A percentile compares a stretch with the other conserved stretches of the same genome.
phyloP scores from a whole-genome alignment of 2,113 vertebrate species.

The Cnemophilus loriae region DNA sequence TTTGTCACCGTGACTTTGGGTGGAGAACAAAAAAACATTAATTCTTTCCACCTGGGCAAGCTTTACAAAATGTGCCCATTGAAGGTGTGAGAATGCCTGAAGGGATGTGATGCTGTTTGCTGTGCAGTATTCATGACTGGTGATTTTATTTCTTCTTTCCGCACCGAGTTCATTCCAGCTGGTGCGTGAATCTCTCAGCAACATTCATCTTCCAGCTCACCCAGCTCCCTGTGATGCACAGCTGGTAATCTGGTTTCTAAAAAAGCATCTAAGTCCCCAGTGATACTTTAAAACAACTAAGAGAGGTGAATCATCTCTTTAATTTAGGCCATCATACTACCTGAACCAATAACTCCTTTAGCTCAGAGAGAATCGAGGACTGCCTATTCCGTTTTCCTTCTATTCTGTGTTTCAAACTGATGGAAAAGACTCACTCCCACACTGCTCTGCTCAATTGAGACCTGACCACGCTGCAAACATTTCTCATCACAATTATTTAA shows the following conservation, averaged over 20 bases:
- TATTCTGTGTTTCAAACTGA: background rate
- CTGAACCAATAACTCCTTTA: background rate
- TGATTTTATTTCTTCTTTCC: background rate
- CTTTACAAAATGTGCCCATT: background rate
- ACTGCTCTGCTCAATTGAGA: background rate
- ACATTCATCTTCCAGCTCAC: background rate
- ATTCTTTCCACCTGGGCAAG: background rate
- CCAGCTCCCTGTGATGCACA: background rate
- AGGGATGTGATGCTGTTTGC: background rate
- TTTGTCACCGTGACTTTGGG: background rate
- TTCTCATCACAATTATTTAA: background rate
- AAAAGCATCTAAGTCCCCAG: background rate
- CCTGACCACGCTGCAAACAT: background rate
- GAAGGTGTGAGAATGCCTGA: background rate
- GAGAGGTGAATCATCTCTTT: background rate
- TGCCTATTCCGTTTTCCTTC: background rate
- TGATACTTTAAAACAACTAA: background rate
- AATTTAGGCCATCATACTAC: background rate
- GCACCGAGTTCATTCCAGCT: background rate
- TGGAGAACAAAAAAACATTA: background rate
- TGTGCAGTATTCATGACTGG: background rate
- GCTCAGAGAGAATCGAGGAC: background rate
- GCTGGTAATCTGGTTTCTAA: background rate
- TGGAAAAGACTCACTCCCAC: background rate
- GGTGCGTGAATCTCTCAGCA: background rate